phyloP scores from a whole-genome alignment of 2,113 vertebrate species.

The Trachemys scripta region DNA sequence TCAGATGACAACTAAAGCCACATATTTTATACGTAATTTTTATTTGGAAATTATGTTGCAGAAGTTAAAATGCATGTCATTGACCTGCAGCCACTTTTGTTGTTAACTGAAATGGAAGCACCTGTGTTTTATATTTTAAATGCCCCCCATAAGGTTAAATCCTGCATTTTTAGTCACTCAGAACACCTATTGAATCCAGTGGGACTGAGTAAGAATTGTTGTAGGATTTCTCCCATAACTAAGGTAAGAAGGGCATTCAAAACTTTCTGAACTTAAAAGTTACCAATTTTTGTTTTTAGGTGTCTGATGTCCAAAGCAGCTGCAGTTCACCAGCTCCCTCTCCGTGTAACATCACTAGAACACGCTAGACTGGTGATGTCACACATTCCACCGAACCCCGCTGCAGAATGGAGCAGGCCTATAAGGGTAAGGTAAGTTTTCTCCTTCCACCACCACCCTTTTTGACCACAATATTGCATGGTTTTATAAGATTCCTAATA shows the following conservation, averaged over 20 bases:
- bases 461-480: constrained; percentile 76
- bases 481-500: constrained; percentile 77
- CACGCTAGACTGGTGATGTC: constrained; percentile 71
- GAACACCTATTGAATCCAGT: background rate
- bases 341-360: constrained; percentile 75
- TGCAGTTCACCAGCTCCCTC: constrained; percentile 79
- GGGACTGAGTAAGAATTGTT: background rate
- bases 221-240: background rate
- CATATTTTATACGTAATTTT: background rate
- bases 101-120: constrained; percentile 25
- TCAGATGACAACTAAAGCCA: background rate
- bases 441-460: constrained; percentile 67
- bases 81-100: background rate
- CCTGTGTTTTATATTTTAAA: background rate
- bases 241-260: background rate
- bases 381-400: constrained; percentile 74
- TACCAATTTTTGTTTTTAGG: constrained; percentile 67
- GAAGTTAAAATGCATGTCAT: background rate
- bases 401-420: constrained; percentile 78
- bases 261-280: constrained; percentile 62
- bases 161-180: background rate
- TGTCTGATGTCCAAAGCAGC: constrained; percentile 81
- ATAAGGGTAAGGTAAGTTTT: constrained; percentile 79
- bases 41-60: background rate
- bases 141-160: background rate